A percentile compares a stretch with the other conserved stretches of the same genome.
Evolutionary conservation across 2,888 invertebrate species (phyloP).

Genomic region (Barypeithes pellucidus): DNA sequence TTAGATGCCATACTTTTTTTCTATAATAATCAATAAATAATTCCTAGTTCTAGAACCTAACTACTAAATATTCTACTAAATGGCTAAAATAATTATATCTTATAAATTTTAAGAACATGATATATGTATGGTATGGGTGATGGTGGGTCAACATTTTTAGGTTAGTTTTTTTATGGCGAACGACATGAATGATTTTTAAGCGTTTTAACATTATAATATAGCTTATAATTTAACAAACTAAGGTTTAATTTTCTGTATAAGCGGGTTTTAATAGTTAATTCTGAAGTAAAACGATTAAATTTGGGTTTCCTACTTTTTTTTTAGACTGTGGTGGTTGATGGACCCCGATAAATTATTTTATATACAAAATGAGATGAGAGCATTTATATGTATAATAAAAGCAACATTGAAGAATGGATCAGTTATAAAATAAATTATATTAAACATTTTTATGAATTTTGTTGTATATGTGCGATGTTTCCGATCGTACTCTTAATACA

Average conservation of each 20-base stretch:
- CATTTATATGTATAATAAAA: slow-evolving; percentile 46
- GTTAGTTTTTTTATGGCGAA: slow-evolving; percentile 37
- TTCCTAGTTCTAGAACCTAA: slow-evolving; percentile 63
- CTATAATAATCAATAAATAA: slow-evolving; percentile 60
- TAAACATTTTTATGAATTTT: too few species aligned
- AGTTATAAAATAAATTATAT: neutral
- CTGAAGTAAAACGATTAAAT: slow-evolving; percentile 37
- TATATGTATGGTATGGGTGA: slow-evolving; percentile 37
- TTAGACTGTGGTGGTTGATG: slow-evolving; percentile 62
- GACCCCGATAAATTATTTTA: slow-evolving; percentile 67
- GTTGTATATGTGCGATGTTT: too few species aligned
- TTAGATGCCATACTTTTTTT: slow-evolving; percentile 63
- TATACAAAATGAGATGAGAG: slow-evolving; percentile 68
- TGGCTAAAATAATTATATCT: slow-evolving; percentile 66
- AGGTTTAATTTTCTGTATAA: slow-evolving; percentile 27
- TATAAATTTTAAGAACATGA: slow-evolving; percentile 50
- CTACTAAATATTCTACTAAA: slow-evolving; percentile 64
- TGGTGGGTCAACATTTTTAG: slow-evolving; percentile 48
- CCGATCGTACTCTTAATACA: too few species aligned
- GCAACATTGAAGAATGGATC: neutral
- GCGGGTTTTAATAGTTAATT: slow-evolving; percentile 32
- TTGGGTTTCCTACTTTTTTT: slow-evolving; percentile 39
- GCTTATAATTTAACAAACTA: slow-evolving; percentile 33
- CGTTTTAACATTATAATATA: slow-evolving; percentile 40
- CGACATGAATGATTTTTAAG: slow-evolving; percentile 40